These are phyloP conservation scores for Delphinus delphis DNA, from an alignment of 2,113 vertebrate genomes.

Conservation along the genomic window DNA sequence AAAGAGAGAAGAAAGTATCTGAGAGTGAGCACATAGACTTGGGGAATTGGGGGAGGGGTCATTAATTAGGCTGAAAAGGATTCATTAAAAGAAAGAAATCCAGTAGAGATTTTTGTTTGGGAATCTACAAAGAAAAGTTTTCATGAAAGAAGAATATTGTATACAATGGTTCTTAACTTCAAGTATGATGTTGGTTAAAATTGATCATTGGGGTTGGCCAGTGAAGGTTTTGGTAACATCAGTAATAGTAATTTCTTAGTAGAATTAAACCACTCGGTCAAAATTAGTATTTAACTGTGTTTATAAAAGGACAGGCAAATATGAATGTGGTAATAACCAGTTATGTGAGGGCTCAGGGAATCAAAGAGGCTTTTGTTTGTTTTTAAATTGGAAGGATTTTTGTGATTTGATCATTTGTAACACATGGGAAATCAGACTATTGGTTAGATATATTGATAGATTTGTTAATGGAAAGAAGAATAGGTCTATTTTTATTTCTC, in stretches of 20 bases:
- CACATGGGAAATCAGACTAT: not conserved
- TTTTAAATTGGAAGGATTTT: not conserved
- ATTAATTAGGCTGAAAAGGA: not conserved
- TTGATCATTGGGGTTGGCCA: not conserved
- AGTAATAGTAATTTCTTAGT: not conserved
- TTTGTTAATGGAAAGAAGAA: not conserved
- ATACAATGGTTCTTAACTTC: not conserved
- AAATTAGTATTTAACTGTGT: not conserved
- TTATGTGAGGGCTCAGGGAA: not conserved
- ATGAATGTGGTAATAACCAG: not conserved
- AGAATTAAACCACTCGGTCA: not conserved
- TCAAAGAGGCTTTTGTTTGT: not conserved
- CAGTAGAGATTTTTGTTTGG: not conserved
- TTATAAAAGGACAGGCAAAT: not conserved
- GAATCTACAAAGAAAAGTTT: not conserved
- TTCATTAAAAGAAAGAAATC: not conserved
- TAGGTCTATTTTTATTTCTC: not conserved
- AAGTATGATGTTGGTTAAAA: not conserved
- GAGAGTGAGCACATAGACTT: not conserved
- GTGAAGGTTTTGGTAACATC: not conserved
- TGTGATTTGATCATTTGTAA: not conserved
- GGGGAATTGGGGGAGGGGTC: not conserved
- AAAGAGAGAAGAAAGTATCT: not conserved
- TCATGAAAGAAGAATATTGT: not conserved
- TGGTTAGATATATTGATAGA: not conserved